Conservation (phyloP, 2,113 vertebrate genomes). For the Cynopterus brachyotis region DNA sequence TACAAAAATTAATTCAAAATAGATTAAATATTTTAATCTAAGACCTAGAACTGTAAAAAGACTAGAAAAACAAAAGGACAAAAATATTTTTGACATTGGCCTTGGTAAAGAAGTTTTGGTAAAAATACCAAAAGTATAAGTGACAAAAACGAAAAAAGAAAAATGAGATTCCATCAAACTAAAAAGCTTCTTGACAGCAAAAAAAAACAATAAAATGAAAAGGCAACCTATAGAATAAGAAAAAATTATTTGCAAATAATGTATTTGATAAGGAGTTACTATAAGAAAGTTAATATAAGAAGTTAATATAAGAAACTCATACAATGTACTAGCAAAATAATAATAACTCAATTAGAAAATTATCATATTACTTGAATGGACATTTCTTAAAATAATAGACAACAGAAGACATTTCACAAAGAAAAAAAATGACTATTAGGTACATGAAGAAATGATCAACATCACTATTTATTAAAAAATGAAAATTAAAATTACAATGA, state of each 20-base stretch:
- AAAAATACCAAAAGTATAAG: not conserved
- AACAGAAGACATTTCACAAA: not conserved
- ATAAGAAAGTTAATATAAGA: too few relatives aligned
- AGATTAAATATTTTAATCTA: too few relatives aligned
- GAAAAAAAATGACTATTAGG: not conserved
- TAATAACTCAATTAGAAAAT: not conserved
- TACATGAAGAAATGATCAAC: not conserved
- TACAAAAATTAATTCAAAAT: too few relatives aligned
- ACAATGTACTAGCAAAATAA: not conserved
- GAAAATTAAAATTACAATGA: not conserved
- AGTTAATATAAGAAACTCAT: not conserved
- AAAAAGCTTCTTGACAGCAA: not conserved
- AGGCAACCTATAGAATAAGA: not conserved
- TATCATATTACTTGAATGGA: not conserved
- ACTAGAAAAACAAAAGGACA: not conserved
- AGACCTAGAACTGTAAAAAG: too few relatives aligned
- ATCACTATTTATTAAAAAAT: not conserved
- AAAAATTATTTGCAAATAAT: not conserved
- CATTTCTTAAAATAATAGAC: not conserved
- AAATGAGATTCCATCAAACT: not conserved
- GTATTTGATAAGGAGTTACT: not conserved
- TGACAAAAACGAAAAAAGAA: not conserved
- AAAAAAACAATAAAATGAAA: not conserved
- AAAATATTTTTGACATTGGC: not conserved
- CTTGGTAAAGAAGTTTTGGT: not conserved